A percentile compares a stretch with the other conserved stretches of the same genome.
These are phyloP conservation scores for Manis javanica DNA, from an alignment of 2,797 vertebrate species.

Conservation along the genomic window DNA sequence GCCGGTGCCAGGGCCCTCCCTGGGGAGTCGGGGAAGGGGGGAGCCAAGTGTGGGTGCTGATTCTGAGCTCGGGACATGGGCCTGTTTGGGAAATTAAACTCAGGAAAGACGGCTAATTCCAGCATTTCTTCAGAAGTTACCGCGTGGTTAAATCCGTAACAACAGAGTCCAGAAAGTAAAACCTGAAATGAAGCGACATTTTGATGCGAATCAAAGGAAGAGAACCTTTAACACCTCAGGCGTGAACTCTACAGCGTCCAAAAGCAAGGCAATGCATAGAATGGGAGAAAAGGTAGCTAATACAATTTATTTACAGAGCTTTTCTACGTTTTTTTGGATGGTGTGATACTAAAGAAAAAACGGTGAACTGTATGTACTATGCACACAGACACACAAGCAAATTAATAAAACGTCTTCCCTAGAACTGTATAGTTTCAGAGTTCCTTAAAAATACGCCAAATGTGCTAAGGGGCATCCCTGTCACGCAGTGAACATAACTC, in stretches of 20 bases:
- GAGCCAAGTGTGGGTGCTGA: background rate
- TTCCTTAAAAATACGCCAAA: background rate
- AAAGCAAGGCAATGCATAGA: background rate
- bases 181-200: slow-evolving; percentile 44
- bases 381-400: background rate
- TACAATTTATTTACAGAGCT: background rate
- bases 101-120: background rate
- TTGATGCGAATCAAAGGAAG: background rate
- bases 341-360: background rate
- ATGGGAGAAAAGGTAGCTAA: slow-evolving; percentile 19
- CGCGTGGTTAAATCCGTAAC: background rate
- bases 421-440: background rate
- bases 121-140: background rate
- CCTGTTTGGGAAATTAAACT: background rate
- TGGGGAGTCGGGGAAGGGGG: background rate
- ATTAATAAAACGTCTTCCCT: background rate
- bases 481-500: background rate
- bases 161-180: background rate
- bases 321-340: background rate
- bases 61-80: background rate
- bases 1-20: background rate
- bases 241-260: background rate
- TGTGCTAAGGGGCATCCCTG: background rate
- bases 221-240: background rate
- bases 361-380: background rate